These are phyloP conservation scores for Brachionus calyciflorus DNA, from an alignment of 1,140 invertebrate species.

Conservation along the genomic window DNA sequence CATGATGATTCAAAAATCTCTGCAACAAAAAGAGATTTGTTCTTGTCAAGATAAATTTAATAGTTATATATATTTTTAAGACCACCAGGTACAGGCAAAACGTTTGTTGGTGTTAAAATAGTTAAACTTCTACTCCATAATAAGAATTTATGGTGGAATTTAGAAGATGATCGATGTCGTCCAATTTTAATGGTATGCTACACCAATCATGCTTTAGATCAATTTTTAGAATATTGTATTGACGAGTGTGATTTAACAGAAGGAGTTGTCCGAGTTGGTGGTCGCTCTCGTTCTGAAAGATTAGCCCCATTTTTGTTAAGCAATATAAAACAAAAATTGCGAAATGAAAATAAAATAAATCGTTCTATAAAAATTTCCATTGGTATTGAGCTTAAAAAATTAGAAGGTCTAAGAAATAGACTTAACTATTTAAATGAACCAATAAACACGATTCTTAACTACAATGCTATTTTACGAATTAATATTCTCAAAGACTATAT, in stretches of 20 bases:
- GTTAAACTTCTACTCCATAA: slow-evolving; percentile 56
- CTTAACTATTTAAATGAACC: background rate
- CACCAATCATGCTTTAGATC: slow-evolving; percentile 82
- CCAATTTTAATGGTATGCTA: slow-evolving; percentile 77
- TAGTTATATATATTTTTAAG: no score
- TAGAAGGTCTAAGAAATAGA: background rate
- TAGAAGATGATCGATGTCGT: background rate
- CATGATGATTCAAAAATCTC: no score
- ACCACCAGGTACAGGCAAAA: slow-evolving; percentile 59
- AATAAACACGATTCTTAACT: slow-evolving; percentile 4
- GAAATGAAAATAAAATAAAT: no score
- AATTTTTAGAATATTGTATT: slow-evolving; percentile 73
- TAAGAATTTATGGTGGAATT: slow-evolving; percentile 49
- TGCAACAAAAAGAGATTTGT: no score
- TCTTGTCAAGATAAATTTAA: no score
- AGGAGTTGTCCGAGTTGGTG: slow-evolving; percentile 70
- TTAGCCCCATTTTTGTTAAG: slow-evolving; percentile 48
- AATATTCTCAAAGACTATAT: background rate
- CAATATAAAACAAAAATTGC: slow-evolving; percentile 6
- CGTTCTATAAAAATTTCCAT: background rate
- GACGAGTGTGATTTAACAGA: slow-evolving; percentile 41
- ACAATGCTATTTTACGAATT: background rate
- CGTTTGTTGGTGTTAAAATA: slow-evolving; percentile 58
- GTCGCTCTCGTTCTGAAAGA: slow-evolving; percentile 66
- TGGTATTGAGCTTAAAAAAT: background rate